Evolutionary conservation across 2,888 invertebrate genomes (phyloP), one percentile per base, ranked within the genome.

Genomic region (Camptogramma bilineatum): DNA sequence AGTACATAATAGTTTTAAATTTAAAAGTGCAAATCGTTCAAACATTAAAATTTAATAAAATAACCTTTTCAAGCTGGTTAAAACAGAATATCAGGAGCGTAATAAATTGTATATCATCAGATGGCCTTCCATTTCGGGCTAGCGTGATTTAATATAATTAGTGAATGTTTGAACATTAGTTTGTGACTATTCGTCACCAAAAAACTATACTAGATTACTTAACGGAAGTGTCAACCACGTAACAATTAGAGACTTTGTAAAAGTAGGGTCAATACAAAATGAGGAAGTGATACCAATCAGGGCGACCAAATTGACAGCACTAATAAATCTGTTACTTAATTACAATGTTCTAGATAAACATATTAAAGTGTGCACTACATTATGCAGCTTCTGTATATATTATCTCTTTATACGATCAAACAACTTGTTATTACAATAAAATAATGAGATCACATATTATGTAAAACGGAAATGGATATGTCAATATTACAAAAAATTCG

Each of bases 381-480:
- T 52, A 59, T 48, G 9, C 46, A 57, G 54, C 10, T 13, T 39
- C 34, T 39, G 34, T 39, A 31, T 9, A 31, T 9, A 10, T 31
- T 31, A 39, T 39, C 4, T 28, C 28, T 39, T 13, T 10, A 39
- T 39, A 39, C 13, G 34, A 13, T 39, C 13, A 13, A 16, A 16
- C 16, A 44, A n/a, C 39, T 63, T 64, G 64, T 42, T 50, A 16
- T 54, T 18, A 52, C 52, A 28, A 52, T 46, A 31, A 56, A 44
- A 24, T 21, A 34, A 48, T 50, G 39, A 48, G 62, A 34, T 56
- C 17, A 39, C 34, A 62, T 62, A 46, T 81, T 80, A 80, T 73
- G 77, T 71, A 80, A 81, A 80, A 68, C 75, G 78, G 73, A 78
- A 78, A 74, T 66, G 70, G 69, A 69, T 68, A 67, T 67, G 69